Base-by-base conservation (phyloP, 2,797 vertebrate genomes). In the Limosa lapponica region DNA sequence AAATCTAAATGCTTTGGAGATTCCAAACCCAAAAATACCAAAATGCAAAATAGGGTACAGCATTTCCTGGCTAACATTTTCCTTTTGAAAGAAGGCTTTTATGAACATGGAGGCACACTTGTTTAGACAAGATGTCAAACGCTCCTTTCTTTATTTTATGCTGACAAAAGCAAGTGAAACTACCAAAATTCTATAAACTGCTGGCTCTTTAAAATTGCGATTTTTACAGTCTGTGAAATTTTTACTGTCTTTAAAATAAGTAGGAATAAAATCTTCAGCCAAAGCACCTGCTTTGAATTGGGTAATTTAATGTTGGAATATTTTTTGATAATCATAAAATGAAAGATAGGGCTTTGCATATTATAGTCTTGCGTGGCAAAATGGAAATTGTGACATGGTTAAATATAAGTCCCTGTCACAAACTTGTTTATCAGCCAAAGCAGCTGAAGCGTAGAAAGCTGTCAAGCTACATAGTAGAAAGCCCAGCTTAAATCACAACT, bases 1-100 rank as follows among this genome's bases (percentile, higher is more conserved):
- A 79, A 44, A 73, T 85, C 28, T 32, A 8, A 82, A 57, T 28
- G 20, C 61, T 74, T 83, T 72, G 27, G 25, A 67, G 59, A 37
- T 88, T 67, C 65, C 70, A 91, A 80, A 87, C 27, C 20, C 13
- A 1, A 72, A 83, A 91, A 88, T 77, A 32, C 19, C 18, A 16
- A 80, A 75, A 41, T 70, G 48, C 52, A 66, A 86, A 73, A 37
- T 22, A 87, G 30, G 13, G 24, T 39, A 39, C 12, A 61, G 23
- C 34, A 17, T 86, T 91, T 91, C 58, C 70, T 88, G 67, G 12
- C 46, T 78, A 58, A 74, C 41, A 34, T 84, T 81, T 89, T 90
- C 9, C 15, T 69, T 69, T 37, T 88, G 61, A 95, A 95, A 78
- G 79, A 94, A 83, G 20, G 28, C 36, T 86, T 88, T 75, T 94